These are phyloP conservation scores for Alviniconcha strummeri DNA, from an alignment of 2,888 invertebrate species.

Conservation along the genomic window DNA sequence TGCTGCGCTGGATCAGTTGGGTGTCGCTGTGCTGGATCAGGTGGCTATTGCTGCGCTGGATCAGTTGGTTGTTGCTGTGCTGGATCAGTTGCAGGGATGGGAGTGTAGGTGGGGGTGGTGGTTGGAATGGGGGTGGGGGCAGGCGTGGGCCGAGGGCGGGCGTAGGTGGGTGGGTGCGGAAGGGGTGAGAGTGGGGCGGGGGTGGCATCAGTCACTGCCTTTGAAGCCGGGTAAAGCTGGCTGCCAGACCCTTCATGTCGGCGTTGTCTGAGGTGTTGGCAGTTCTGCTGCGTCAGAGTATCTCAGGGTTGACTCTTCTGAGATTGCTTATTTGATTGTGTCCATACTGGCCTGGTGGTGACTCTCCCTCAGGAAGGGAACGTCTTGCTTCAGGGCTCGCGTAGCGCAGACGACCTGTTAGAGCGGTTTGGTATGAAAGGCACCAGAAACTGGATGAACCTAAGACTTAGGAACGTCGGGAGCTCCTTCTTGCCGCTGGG, in stretches of 20 bases:
- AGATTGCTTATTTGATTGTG: constrained; percentile 28
- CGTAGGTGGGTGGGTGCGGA: too few relatives aligned
- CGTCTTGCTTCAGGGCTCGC: constrained; percentile 38
- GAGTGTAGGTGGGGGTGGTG: too few relatives aligned
- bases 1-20: too few relatives aligned
- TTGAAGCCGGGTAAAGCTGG: constrained; percentile 51
- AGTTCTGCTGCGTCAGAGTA: constrained; percentile 33
- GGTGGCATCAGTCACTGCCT: constrained; percentile 41
- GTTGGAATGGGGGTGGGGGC: too few relatives aligned
- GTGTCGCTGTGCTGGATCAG: too few relatives aligned
- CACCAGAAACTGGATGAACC: constrained; percentile 36
- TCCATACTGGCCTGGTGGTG: constrained; percentile 31
- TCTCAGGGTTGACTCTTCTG: constrained; percentile 9
- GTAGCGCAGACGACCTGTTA: constrained; percentile 3
- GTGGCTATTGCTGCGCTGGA: too few relatives aligned
- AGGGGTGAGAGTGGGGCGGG: constrained; percentile 26
- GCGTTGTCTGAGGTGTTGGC: constrained; percentile 45
- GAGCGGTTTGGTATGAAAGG: constrained; percentile 34
- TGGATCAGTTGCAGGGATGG: too few relatives aligned
- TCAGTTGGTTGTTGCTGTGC: too few relatives aligned
- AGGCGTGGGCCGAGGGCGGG: too few relatives aligned
- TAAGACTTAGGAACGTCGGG: constrained; percentile 34
- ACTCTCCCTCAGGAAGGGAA: constrained; percentile 32
- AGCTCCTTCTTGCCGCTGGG: constrained; percentile 37
- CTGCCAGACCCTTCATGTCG: constrained; percentile 48